Conservation (phyloP, 2,888 invertebrate species). For the Drosophila gaucha region DNA sequence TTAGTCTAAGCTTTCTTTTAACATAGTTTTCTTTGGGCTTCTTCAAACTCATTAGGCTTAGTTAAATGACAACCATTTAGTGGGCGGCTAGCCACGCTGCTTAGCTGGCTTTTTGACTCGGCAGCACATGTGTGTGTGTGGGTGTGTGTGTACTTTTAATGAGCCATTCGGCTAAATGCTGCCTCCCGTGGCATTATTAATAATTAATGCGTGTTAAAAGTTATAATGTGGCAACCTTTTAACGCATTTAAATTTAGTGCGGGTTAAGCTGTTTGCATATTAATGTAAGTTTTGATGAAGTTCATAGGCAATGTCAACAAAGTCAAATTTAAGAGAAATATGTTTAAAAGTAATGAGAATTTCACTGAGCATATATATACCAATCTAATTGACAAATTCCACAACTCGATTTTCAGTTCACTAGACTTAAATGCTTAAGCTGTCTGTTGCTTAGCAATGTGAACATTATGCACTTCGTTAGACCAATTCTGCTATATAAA, state of each 20-base stretch:
- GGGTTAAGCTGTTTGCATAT: slow-evolving; percentile 21
- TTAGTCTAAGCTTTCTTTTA: not conserved
- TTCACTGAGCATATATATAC: not conserved
- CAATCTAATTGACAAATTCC: not conserved
- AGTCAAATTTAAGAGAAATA: not conserved
- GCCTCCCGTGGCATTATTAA: slow-evolving; percentile 50
- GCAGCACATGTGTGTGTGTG: slow-evolving; percentile 4
- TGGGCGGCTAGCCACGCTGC: not conserved
- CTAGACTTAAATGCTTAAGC: too few relatives aligned
- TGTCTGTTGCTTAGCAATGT: too few relatives aligned
- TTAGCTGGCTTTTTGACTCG: slow-evolving; percentile 7
- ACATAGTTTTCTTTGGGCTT: slow-evolving; percentile 7
- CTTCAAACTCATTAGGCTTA: slow-evolving; percentile 21
- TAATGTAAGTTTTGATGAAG: slow-evolving; percentile 17
- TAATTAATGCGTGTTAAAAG: slow-evolving; percentile 60
- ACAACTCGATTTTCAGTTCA: too few relatives aligned
- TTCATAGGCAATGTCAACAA: slow-evolving; percentile 4
- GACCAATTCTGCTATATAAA: not conserved
- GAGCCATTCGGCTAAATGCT: slow-evolving; percentile 55
- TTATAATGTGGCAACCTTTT: slow-evolving; percentile 60
- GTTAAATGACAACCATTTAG: slow-evolving; percentile 15
- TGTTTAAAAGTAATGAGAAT: not conserved
- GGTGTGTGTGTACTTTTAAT: slow-evolving; percentile 34
- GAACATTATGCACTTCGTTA: too few relatives aligned
- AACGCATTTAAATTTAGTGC: slow-evolving; percentile 52